These are phyloP conservation scores for Mormyrus hasselquistii DNA, from an alignment of 2,797 vertebrate species.

Conservation along the genomic window DNA sequence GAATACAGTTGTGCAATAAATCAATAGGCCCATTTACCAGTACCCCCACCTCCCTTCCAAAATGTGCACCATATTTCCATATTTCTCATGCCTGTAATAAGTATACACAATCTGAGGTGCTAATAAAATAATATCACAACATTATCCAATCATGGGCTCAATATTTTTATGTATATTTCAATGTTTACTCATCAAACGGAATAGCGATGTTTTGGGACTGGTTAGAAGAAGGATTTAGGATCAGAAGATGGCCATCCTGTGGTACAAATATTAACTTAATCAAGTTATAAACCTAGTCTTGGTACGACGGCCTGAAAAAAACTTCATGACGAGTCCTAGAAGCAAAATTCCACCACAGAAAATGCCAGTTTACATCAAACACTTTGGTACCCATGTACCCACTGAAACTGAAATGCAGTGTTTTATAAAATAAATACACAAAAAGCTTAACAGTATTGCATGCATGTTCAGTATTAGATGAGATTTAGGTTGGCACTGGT, in stretches of 20 bases:
- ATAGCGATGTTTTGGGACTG: neutral
- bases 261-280: neutral
- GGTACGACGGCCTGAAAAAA: neutral
- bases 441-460: neutral
- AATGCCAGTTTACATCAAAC: neutral
- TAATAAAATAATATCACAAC: neutral
- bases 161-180: neutral
- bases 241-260: neutral
- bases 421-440: neutral
- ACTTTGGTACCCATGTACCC: neutral
- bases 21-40: neutral
- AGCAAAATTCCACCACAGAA: neutral
- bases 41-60: neutral
- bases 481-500: neutral
- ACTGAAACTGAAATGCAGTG: neutral
- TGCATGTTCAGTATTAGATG: neutral
- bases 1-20: neutral
- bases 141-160: neutral
- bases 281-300: neutral
- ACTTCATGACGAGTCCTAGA: neutral
- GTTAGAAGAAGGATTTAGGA: neutral
- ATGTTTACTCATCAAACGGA: neutral
- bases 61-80: conserved; percentile 7
- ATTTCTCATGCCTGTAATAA: neutral
- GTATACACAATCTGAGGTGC: neutral